phyloP scores from a whole-genome alignment of 2,797 vertebrate genomes.

The Sternotherus odoratus region DNA sequence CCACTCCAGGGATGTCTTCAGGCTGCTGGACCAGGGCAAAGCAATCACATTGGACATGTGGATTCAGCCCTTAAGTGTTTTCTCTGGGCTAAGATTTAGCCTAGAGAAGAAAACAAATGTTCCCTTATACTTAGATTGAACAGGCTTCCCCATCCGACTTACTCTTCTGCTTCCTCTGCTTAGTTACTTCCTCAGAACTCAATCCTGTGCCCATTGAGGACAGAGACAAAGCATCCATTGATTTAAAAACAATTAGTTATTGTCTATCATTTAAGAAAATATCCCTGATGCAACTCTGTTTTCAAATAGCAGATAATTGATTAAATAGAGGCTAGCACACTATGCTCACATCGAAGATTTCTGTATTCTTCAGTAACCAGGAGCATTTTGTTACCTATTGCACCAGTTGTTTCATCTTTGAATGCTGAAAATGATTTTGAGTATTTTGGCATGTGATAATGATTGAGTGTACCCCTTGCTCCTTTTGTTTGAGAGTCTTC shows the following conservation, averaged over 20 bases:
- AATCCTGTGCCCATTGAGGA: not conserved
- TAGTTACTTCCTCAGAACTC: not conserved
- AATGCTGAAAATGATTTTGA: constrained; percentile 18
- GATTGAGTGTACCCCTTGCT: constrained; percentile 30
- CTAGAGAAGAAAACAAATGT: not conserved
- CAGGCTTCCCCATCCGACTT: fast-evolving
- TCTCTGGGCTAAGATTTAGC: not conserved
- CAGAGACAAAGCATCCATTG: not conserved
- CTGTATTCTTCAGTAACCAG: not conserved
- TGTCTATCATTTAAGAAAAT: not conserved
- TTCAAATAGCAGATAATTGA: not conserved
- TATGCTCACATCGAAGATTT: not conserved
- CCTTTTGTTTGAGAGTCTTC: constrained; percentile 15
- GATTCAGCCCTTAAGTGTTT: not conserved
- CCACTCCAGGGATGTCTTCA: not conserved
- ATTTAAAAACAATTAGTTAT: not conserved
- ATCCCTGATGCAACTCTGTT: not conserved
- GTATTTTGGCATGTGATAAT: not conserved
- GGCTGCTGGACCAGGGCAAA: not conserved
- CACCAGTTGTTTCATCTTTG: not conserved
- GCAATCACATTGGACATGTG: not conserved
- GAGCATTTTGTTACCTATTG: not conserved
- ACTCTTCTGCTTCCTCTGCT: not conserved
- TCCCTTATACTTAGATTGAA: not conserved
- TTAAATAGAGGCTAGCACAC: not conserved